Evolutionary conservation across 2,797 vertebrate genomes (phyloP), one percentile per base, ranked within the genome.

Genomic region (Crenuchus spilurus): DNA sequence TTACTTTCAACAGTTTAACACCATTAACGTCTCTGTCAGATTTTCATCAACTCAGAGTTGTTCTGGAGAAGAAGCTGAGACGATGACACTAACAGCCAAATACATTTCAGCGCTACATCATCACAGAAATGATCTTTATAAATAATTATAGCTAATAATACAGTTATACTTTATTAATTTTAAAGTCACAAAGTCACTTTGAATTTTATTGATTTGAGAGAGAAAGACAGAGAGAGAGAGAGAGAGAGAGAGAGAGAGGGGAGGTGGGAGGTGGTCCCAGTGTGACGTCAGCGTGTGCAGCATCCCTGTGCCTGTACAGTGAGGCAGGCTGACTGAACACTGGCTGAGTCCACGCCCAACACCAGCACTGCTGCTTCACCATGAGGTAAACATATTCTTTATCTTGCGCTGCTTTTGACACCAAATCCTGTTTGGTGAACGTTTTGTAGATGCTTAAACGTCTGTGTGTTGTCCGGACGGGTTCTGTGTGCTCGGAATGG

Each of bases 241-340:
- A n/a, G 26, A 30, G 28, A n/a, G 52, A 31, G 52, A 55, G 52
- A 55, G 41, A 16, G 41, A 2, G 9, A 16, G 9, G 2, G 9
- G n/a, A 16, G 18, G 42, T 3, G 52, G 31, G 52, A 55, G 28
- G 28, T 16, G 28, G 28, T 26, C 49, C 11, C 8, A 30, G 72
- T 64, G 72, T 64, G 66, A 70, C 46, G 44, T 63, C 54, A 69
- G 69, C 26, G 64, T 26, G 42, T 20, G 42, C 48, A 51, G 48
- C 48, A 51, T 51, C 48, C 8, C 48, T 24, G 48, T 24, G 48
- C 20, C 46, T 51, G 5, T 4, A 24, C 9, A 51, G 48, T 13
- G 22, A 24, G n/a, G n/a, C n/a, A 51, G 48, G 48, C 48, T 51
- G 14, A 24, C 9, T 22, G 11, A 51, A 22, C 48, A 22, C 20